Evolutionary conservation across 2,797 vertebrate species (phyloP).

Genomic region (Melanotaenia maccullochi): DNA sequence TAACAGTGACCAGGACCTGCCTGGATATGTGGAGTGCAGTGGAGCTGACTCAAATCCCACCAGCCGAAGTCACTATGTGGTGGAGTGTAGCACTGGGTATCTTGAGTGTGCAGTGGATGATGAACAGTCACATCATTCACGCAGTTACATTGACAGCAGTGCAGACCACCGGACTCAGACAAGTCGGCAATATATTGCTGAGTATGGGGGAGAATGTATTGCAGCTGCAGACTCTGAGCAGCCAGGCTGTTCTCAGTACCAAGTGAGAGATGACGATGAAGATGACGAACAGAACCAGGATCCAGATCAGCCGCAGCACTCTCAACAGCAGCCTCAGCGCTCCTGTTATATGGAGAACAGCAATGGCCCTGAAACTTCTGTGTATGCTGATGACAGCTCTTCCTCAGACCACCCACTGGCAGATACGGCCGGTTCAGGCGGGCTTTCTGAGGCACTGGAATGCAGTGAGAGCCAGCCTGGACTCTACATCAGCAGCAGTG

Average conservation of each 20-base stretch:
- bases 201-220: slow-evolving; percentile 66
- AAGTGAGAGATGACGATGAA: slow-evolving; percentile 60
- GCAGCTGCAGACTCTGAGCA: slow-evolving; percentile 79
- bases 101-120: slow-evolving; percentile 69
- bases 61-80: slow-evolving; percentile 74
- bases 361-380: slow-evolving; percentile 74
- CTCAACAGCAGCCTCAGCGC: slow-evolving; percentile 78
- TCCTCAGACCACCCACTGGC: slow-evolving; percentile 77
- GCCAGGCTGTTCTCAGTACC: slow-evolving; percentile 77
- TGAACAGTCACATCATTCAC: slow-evolving; percentile 73
- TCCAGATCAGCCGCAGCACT: slow-evolving; percentile 79
- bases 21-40: slow-evolving; percentile 83
- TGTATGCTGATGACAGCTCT: slow-evolving; percentile 79
- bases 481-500: slow-evolving; percentile 84
- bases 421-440: slow-evolving; percentile 75
- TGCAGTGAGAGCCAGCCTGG: slow-evolving; percentile 80
- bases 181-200: slow-evolving; percentile 62
- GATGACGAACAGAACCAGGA: slow-evolving; percentile 76
- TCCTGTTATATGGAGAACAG: slow-evolving; percentile 81
- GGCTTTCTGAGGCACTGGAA: slow-evolving; percentile 77
- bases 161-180: slow-evolving; percentile 75
- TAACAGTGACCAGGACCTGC: slow-evolving; percentile 81
- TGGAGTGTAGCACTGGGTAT: slow-evolving; percentile 81
- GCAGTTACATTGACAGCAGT: slow-evolving; percentile 84
- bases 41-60: slow-evolving; percentile 77